Evolutionary conservation across 2,797 vertebrate genomes (phyloP).

Genomic region (Anomalospiza imberbis): DNA sequence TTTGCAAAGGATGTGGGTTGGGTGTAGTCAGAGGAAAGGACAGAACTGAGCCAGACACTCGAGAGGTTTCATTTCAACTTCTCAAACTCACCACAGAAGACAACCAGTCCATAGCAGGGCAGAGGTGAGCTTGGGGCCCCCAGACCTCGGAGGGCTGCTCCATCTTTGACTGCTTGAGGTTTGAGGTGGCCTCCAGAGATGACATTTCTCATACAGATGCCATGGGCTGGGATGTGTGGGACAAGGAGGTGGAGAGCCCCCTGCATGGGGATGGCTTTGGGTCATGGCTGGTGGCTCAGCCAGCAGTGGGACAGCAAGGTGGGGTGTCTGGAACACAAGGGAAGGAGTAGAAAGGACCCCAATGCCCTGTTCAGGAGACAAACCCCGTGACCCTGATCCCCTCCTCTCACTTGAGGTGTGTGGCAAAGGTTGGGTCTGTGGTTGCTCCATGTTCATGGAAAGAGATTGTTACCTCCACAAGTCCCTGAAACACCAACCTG

Average conservation of each 20-base stretch:
- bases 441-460: background rate
- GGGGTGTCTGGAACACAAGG: background rate
- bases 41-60: background rate
- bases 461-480: background rate
- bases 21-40: constrained; percentile 36
- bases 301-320: background rate
- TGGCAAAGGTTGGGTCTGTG: background rate
- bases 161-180: background rate
- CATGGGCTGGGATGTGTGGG: fast-evolving
- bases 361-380: fast-evolving
- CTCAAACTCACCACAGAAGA: background rate
- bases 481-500: background rate
- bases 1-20: constrained; percentile 60
- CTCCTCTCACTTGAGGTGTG: fast-evolving
- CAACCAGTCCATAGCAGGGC: background rate
- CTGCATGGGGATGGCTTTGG: background rate
- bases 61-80: background rate
- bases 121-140: background rate
- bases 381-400: background rate
- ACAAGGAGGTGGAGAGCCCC: background rate
- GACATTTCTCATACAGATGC: background rate
- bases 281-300: fast-evolving
- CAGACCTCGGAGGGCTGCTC: background rate
- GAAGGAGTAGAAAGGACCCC: background rate
- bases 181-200: background rate